Base-by-base conservation (phyloP, 2,797 vertebrate species). In the Sorex maritimensis region DNA sequence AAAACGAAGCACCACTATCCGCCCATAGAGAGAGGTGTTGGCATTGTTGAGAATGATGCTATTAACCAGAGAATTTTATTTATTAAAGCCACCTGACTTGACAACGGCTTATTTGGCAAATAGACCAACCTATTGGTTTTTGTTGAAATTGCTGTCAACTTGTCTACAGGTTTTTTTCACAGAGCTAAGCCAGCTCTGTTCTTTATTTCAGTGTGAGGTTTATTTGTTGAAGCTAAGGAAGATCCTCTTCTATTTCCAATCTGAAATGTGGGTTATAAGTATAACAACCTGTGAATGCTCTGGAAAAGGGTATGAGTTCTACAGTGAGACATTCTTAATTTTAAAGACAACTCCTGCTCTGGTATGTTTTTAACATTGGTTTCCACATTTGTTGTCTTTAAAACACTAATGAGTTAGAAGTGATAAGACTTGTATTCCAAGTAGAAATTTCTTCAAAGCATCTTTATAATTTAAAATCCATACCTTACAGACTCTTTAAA, bases 61-160 rank as follows among this genome's bases (percentile, higher is more conserved):
- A 12, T 5, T 30, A 41, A 78, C 21, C 30, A 26, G 26, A 0
- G 14, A 30, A 49, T 74, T 88, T 52, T 92, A 65, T 90, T 92
- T 93, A 80, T 92, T 67, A 85, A 95, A 65, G 82, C 72, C 93
- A 86, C 85, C 85, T 82, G 75, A 81, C 72, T 61, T 88, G 74
- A 93, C 74, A 82, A 49, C 15, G 10, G 23, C 58, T 85, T 87
- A 61, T 87, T 92, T 82, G 87, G 58, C 87, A 96, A 92, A 83
- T 93, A 94, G 21, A 67, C 67, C 38, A 19, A 72, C 44, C 75
- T 77, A 6, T 80, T 92, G 49, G 44, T 83, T 91, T 78, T 44
- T 15, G 6, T 26, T 65, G 73, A 89, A 24, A 86, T 58, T 68
- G 81, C 77, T 78, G 72, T 81, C 75, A 80, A 38, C 12, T 44